Evolutionary conservation across 2,113 vertebrate genomes (phyloP).

Genomic region (Zosterops pallidus): DNA sequence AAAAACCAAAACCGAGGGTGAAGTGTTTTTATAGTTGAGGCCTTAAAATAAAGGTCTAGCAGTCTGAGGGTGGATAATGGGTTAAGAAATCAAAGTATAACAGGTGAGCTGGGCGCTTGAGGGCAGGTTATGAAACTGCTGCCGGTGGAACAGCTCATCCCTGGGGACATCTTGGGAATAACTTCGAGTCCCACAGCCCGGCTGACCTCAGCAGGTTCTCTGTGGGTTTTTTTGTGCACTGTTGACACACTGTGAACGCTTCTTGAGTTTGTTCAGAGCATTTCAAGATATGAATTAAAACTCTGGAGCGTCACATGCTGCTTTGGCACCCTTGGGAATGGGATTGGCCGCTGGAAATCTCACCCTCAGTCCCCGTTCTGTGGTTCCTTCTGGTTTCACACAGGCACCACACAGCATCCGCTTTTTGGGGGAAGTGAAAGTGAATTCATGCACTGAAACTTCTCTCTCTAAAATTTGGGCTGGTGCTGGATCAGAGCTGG

Average conservation of each 20-base stretch:
- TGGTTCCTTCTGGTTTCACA: not conserved
- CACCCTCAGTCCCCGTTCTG: fast-evolving
- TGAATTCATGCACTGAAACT: not conserved
- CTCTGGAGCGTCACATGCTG: fast-evolving
- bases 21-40: not conserved
- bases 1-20: not conserved
- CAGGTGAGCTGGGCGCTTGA: not conserved
- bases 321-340: not conserved
- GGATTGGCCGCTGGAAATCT: not conserved
- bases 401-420: not conserved
- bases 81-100: not conserved
- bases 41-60: not conserved
- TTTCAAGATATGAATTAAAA: not conserved
- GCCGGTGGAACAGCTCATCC: not conserved
- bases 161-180: not conserved
- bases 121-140: not conserved
- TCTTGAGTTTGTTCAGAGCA: not conserved
- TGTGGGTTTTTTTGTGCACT: fast-evolving
- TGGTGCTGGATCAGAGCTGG: fast-evolving
- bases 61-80: not conserved
- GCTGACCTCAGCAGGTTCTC: not conserved
- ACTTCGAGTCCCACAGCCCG: fast-evolving
- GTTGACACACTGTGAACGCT: fast-evolving
- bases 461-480: not conserved
- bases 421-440: not conserved